A percentile compares a stretch with the other conserved stretches of the same genome.
phyloP scores from a whole-genome alignment of 2,888 invertebrate genomes.

The Oasisia sp. region DNA sequence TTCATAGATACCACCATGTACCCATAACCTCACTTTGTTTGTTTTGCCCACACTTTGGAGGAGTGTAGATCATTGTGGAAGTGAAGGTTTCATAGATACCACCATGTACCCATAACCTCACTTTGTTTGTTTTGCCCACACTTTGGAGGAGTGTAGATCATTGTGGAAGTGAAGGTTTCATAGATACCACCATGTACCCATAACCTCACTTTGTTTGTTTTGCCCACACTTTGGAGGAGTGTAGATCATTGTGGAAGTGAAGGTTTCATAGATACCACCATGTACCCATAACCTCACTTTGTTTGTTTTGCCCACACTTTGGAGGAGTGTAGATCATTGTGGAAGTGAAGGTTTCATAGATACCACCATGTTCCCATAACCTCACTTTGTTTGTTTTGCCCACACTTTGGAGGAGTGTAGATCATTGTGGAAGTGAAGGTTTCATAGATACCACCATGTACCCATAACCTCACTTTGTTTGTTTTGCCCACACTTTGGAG shows the following conservation, averaged over 20 bases:
- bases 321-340: not conserved
- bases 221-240: not conserved
- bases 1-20: no score
- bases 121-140: not conserved
- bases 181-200: not conserved
- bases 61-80: not conserved
- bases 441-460: no score
- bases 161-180: no score
- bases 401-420: not conserved
- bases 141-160: not conserved
- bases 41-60: not conserved
- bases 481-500: not conserved
- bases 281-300: not conserved
- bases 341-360: no score
- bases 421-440: not conserved
- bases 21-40: not conserved
- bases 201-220: not conserved
- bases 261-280: no score
- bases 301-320: not conserved
- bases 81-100: no score
- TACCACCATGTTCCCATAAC: not conserved
- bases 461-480: not conserved
- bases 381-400: not conserved
- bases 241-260: not conserved
- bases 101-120: not conserved